These are phyloP conservation scores for Erethizon dorsatum DNA, from an alignment of 2,797 vertebrate genomes.

Conservation along the genomic window DNA sequence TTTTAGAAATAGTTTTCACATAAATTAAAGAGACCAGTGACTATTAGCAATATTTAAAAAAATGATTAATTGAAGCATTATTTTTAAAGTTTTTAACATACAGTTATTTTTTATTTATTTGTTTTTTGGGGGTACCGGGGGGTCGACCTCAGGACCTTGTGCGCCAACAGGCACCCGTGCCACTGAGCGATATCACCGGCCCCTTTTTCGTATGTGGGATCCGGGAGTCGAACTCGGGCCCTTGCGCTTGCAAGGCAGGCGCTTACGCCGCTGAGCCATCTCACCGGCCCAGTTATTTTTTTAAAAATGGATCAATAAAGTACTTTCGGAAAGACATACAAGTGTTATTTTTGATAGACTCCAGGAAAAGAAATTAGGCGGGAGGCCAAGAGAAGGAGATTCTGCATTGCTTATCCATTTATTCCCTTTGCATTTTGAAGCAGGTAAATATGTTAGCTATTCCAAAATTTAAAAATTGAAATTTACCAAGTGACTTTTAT, in stretches of 20 bases:
- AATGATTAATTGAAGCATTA: slow-evolving; percentile 49
- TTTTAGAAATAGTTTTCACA: slow-evolving; percentile 53
- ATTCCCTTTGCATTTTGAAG: neutral
- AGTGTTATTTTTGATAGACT: neutral
- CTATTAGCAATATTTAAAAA: neutral
- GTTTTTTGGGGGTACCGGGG: too few relatives aligned
- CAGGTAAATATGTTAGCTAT: neutral
- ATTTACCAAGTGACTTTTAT: slow-evolving; percentile 29
- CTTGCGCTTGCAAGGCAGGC: too few relatives aligned
- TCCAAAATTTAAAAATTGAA: neutral
- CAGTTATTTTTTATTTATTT: slow-evolving; percentile 31
- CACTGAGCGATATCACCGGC: too few relatives aligned
- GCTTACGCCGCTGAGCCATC: too few relatives aligned
- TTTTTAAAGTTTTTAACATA: neutral
- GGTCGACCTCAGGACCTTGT: too few relatives aligned
- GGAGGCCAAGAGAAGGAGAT: neutral
- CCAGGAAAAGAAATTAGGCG: neutral
- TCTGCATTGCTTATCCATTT: neutral
- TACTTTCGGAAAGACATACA: slow-evolving; percentile 4
- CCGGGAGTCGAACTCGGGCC: too few relatives aligned
- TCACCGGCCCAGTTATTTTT: too few relatives aligned
- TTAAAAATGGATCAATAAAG: neutral
- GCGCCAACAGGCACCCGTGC: too few relatives aligned
- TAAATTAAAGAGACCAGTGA: slow-evolving; percentile 45
- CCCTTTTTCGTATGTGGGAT: too few relatives aligned